Evolutionary conservation across 2,797 vertebrate species (phyloP).

Genomic region (Alfaro cultratus): DNA sequence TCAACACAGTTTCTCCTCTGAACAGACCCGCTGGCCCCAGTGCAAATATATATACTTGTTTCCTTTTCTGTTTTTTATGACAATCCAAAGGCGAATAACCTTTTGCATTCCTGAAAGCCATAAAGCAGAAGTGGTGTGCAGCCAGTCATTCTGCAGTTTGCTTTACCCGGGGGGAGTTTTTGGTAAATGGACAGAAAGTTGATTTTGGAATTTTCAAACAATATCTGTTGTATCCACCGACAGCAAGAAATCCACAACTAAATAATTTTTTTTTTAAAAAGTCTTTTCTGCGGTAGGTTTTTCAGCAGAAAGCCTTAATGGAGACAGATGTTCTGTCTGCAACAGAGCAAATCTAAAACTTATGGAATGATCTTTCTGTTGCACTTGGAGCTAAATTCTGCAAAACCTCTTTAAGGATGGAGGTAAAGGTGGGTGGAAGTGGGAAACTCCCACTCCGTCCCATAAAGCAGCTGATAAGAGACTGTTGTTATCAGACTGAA

Average conservation of each 20-base stretch:
- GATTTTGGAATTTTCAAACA: not conserved
- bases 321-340: not conserved
- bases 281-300: not conserved
- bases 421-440: conserved; percentile 14
- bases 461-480: conserved; percentile 70
- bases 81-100: conserved; percentile 43
- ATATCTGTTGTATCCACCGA: not conserved
- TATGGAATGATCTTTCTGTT: not conserved
- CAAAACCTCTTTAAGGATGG: conserved; percentile 19
- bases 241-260: not conserved
- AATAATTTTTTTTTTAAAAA: too few species aligned
- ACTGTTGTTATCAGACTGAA: conserved; percentile 61
- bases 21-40: not conserved
- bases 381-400: not conserved
- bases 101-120: conserved; percentile 52
- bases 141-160: conserved; percentile 26
- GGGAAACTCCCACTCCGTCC: conserved; percentile 58
- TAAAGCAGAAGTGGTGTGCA: conserved; percentile 41
- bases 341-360: not conserved
- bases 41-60: not conserved
- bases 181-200: not conserved
- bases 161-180: not conserved
- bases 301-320: not conserved
- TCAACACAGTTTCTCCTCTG: conserved; percentile 51
- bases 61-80: conserved; percentile 45